phyloP scores from a whole-genome alignment of 2,113 vertebrate species.

The Otocyon megalotis region DNA sequence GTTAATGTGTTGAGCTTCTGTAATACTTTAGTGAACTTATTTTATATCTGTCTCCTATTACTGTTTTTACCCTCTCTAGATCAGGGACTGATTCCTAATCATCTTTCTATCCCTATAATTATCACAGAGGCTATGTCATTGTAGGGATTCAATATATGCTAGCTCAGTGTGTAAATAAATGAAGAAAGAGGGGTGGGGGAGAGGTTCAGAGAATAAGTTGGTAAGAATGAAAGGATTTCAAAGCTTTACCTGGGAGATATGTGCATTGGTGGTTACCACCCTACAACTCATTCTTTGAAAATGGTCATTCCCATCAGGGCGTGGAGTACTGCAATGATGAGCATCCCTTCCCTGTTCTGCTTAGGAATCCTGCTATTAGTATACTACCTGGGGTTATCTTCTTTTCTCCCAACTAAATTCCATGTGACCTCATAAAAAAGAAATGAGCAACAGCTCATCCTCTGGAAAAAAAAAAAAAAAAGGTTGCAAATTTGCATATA shows the following conservation, averaged over 20 bases:
- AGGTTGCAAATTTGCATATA: background rate
- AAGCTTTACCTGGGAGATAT: background rate
- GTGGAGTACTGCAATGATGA: background rate
- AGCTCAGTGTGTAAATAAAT: background rate
- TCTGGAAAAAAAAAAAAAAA: background rate
- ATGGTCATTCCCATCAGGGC: background rate
- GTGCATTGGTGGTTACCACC: background rate
- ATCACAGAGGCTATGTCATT: background rate
- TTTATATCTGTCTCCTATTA: background rate
- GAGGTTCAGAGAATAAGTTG: background rate
- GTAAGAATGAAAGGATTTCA: background rate
- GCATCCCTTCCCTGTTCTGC: background rate
- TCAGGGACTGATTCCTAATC: background rate
- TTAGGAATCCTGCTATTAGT: conserved; percentile 33
- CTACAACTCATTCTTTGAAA: background rate
- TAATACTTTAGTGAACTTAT: background rate
- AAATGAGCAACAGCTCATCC: background rate
- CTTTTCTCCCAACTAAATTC: background rate
- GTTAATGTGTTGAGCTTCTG: background rate
- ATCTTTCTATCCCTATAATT: background rate
- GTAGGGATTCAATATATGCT: background rate
- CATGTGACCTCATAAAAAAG: background rate
- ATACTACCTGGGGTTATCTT: background rate
- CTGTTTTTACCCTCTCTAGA: conserved; percentile 1
- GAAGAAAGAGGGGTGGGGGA: background rate